A percentile compares a stretch with the other conserved stretches of the same genome.
Conservation (phyloP, 2,888 invertebrate species). For the Amblyjoppa fuscipennis region DNA sequence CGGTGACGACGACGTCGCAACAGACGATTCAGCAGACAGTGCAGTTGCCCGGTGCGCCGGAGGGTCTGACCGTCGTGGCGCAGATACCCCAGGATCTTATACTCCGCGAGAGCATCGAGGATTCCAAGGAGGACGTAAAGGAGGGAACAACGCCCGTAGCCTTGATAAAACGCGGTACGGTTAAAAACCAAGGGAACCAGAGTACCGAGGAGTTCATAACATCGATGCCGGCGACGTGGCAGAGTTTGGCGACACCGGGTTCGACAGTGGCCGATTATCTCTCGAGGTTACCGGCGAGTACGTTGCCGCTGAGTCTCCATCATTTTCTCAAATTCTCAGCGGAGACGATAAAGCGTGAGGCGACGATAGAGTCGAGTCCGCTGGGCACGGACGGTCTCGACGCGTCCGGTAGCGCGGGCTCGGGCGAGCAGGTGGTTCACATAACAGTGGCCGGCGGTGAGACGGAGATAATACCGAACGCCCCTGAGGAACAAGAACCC, state of each 20-base stretch:
- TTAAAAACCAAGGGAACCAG: conserved; percentile 84
- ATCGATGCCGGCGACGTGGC: conserved; percentile 86
- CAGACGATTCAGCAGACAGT: conserved; percentile 84
- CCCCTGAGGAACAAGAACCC: conserved; percentile 81
- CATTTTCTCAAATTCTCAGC: conserved; percentile 89
- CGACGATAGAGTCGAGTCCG: conserved; percentile 85
- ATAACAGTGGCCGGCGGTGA: conserved; percentile 86
- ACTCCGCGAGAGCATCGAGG: conserved; percentile 85
- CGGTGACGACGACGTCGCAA: conserved; percentile 83
- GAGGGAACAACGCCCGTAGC: conserved; percentile 86
- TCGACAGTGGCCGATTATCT: conserved; percentile 86
- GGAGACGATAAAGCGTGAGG: conserved; percentile 86
- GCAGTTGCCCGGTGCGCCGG: conserved; percentile 86
- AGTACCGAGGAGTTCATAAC: conserved; percentile 84
- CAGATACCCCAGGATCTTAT: conserved; percentile 91
- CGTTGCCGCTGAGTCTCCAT: conserved; percentile 87
- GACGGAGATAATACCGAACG: conserved; percentile 85
- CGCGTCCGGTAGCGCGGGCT: conserved; percentile 79
- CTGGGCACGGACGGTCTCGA: conserved; percentile 83
- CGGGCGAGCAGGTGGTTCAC: conserved; percentile 85
- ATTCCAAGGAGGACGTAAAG: conserved; percentile 85
- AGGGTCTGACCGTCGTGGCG: conserved; percentile 90
- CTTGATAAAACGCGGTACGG: conserved; percentile 84
- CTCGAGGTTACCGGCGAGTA: conserved; percentile 86
- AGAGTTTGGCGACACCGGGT: conserved; percentile 86